These are phyloP conservation scores for Megalurothrips usitatus DNA, from an alignment of 2,888 invertebrate genomes.

Conservation along the genomic window DNA sequence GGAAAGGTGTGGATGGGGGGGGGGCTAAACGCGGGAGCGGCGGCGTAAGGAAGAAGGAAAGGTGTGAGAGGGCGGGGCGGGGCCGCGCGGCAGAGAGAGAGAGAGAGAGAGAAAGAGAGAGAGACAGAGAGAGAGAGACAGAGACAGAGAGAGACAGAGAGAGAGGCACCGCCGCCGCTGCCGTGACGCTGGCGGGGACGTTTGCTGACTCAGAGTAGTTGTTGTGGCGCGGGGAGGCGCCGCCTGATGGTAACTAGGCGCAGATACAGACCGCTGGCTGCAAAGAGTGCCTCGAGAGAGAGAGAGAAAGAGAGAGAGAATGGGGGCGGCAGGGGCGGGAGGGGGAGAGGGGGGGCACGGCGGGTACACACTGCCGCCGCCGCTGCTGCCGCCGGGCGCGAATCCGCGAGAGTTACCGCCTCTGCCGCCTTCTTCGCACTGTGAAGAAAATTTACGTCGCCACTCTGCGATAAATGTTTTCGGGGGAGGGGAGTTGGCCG, in stretches of 20 bases:
- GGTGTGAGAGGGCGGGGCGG: not conserved
- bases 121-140: too few relatives aligned
- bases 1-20: not conserved
- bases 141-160: too few relatives aligned
- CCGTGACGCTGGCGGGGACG: too few relatives aligned
- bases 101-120: not conserved
- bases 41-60: not conserved
- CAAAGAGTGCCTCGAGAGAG: not conserved
- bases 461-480: not conserved
- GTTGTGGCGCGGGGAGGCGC: too few relatives aligned
- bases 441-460: conserved; percentile 1
- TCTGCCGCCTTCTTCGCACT: not conserved
- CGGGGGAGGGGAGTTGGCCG: too few relatives aligned
- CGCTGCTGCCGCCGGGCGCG: too few relatives aligned
- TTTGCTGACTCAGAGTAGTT: too few relatives aligned
- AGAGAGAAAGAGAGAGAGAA: not conserved
- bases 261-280: too few relatives aligned
- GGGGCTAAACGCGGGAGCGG: not conserved
- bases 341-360: not conserved
- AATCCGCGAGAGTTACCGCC: not conserved
- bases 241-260: too few relatives aligned
- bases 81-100: not conserved
- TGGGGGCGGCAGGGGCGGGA: not conserved
- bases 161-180: too few relatives aligned
- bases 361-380: too few relatives aligned